Base-by-base conservation (phyloP, 1,140 invertebrate species). In the Drosophila parvula region DNA sequence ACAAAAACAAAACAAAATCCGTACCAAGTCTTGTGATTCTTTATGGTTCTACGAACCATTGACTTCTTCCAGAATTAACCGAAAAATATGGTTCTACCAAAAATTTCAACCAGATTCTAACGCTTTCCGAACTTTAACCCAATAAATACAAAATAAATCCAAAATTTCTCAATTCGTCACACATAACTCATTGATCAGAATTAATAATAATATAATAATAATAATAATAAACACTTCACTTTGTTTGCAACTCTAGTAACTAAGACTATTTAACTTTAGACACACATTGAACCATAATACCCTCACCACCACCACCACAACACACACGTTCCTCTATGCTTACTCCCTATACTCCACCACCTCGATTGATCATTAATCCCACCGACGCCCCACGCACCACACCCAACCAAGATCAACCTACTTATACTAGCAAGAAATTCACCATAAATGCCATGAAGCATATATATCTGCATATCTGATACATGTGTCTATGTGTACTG, bases 131-230 rank as follows among this genome's bases (percentile, higher is more conserved):
- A 74, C 1, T 48, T 73, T 47, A 81, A 77, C 65, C 22, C 47
- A 58, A 47, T 3, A n/a, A 16, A 38, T 40, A 22, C n/a, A n/a
- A 45, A 55, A 53, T 60, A 51, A 51, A n/a, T 27, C 12, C 51
- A 55, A 55, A 76, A 57, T 55, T 69, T 64, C 60, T 78, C 62
- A 48, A 44, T 65, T 76, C 80, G 68, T 79, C 65, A 85, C 69
- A 71, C 85, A 89, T 89, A 89, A 90, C 81, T 89, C 84, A 89
- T 89, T 89, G 84, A 89, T 89, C 84, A 73, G 30, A 59, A 71
- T 12, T 48, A 71, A 41, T 73, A 59, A 71, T 73, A 71, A 71
- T 71, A 71, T n/a, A n/a, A n/a, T 22, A 22, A 22, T 22, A 71
- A 41, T 73, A 59, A 73, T 73, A 71, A 73, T 73, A 73, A 81